Evolutionary conservation across 2,888 invertebrate species (phyloP), one percentile per base, ranked within the genome.

Genomic region (Aplocera efformata): DNA sequence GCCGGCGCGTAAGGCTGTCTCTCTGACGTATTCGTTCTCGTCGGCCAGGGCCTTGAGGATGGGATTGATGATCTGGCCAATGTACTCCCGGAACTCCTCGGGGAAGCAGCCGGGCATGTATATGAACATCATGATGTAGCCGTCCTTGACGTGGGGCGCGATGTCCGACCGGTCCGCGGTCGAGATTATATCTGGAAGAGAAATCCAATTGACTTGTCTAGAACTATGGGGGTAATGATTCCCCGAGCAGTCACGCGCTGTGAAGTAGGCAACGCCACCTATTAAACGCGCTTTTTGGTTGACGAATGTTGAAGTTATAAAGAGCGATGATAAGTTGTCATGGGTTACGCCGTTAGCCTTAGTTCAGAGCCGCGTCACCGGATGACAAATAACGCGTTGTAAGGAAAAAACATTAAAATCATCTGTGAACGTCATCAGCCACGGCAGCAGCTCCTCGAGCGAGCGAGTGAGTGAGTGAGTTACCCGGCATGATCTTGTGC

Each of bases 51-150:
- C 99, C 89, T 98, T 96, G 21, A 99, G 89, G 56, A 99, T 98
- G 1, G 98, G 98, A 76, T 96, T 98, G 65, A 99, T 97, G 61
- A 99, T 98, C 74, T 96, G 96, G 0, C 98, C 96, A 66, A 98
- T 95, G 83, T 98, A 99, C 0, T 96, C 96, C 1, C 96, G 94
- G 83, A 99, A 99, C 72, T 97, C 96, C 51, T 94, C 93, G 4
- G 96, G 97, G 85, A 99, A 99, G 7, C 98, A 98, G 46, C 94
- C 94, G 1, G 99, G 99, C 94, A 99, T 96, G 86, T 99, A 99
- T 68, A 99, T 99, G 80, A 98, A 99, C 97, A 99, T 97, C 97
- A 99, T 98, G 49, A 99, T 98, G 88, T 99, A 99, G 27, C 99
- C 99, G 85, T 99, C 99, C 68, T 99, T 96, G 1, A 99, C 98